Base-by-base conservation (phyloP, 2,888 invertebrate genomes). In the Plusia festucae region DNA sequence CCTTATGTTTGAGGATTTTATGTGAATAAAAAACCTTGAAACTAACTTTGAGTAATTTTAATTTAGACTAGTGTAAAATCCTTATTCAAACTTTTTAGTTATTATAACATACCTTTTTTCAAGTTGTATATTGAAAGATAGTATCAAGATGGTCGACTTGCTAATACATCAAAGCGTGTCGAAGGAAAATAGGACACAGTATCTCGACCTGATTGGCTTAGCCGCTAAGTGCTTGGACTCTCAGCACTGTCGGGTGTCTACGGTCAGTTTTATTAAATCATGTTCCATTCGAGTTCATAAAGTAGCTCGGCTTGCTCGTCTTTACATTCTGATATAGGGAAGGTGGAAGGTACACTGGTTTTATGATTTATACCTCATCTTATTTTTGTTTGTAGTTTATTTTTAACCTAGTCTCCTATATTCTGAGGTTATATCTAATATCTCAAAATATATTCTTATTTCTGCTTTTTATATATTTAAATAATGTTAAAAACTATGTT, bases 101-200 rank as follows among this genome's bases (percentile, higher is more conserved):
- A 9, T 30, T 9, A 24, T 24, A 3, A 24, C 24, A 3, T 24
- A 24, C 24, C 24, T 34, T 34, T 13, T 34, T 40, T n/a, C 6
- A 40, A n/a, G n/a, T 40, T 7, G n/a, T 15, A n/a, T 13, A 13
- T 40, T 40, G 15, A 15, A 34, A 7, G n/a, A n/a, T 40, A 6
- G n/a, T 40, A n/a, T 2, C 15, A 40, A 40, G 4, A n/a, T 5
- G n/a, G 15, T 6, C n/a, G 40, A 3, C 34, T 40, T 6, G 40
- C 5, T 40, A 40, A 40, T 34, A 16, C 20, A 20, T 20, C 46
- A 49, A 20, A 49, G 9, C 18, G 11, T 49, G 18, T 20, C 18
- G 46, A 49, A 49, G 46, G 46, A 11, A 49, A 49, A 49, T 49
- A 49, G 46, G 46, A 20, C 46, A 49, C 46, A 49, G 20, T 11